Evolutionary conservation across 2,797 vertebrate species (phyloP).

Genomic region (Pangasius krempfi): DNA sequence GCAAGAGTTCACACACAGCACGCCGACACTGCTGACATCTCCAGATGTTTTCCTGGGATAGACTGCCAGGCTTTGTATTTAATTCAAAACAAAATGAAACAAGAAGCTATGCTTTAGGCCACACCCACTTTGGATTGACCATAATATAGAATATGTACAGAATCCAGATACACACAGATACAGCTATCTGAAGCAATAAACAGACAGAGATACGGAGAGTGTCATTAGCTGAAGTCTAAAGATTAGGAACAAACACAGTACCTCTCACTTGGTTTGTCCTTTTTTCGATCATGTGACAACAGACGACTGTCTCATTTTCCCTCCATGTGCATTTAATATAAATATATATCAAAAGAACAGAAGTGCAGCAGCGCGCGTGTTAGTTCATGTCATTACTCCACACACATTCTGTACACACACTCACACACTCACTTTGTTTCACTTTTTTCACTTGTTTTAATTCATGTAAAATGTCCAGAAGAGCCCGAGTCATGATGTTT

Average conservation of each 20-base stretch:
- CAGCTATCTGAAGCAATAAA: no score
- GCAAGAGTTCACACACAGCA: no score
- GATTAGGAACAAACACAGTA: neutral
- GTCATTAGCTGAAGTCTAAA: neutral
- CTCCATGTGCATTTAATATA: neutral
- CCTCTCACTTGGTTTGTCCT: neutral
- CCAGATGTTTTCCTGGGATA: no score
- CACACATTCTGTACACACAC: neutral
- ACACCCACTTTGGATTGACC: no score
- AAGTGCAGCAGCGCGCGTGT: neutral
- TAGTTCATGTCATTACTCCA: neutral
- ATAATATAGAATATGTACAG: no score
- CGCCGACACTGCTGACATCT: no score
- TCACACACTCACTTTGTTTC: neutral
- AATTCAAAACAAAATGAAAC: no score
- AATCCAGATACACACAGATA: no score
- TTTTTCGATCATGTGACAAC: neutral
- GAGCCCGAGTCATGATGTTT: conserved; percentile 37
- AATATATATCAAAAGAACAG: neutral
- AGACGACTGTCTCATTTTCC: neutral
- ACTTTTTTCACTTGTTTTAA: neutral
- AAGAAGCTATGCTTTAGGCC: no score
- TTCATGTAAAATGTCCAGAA: neutral
- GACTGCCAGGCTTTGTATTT: no score
- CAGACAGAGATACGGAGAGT: no score